These are phyloP conservation scores for Odocoileus hemionus DNA, from an alignment of 2,113 vertebrate species.

Conservation along the genomic window DNA sequence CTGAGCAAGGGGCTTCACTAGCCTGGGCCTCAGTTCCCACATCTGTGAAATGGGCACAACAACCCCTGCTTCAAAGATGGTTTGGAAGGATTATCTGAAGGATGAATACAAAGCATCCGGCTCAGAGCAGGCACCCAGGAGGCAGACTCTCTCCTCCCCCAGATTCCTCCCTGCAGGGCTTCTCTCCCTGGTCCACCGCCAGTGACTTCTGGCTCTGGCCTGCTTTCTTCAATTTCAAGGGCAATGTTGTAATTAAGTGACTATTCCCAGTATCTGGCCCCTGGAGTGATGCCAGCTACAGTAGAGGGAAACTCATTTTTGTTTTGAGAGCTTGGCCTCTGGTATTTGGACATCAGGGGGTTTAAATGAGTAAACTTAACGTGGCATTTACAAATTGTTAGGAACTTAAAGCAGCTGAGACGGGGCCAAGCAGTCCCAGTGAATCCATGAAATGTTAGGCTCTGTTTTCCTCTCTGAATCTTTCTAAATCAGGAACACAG, in stretches of 20 bases:
- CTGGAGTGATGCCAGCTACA: neutral
- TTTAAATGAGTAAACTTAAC: neutral
- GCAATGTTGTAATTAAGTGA: neutral
- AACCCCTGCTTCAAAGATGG: neutral
- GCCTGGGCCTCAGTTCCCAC: neutral
- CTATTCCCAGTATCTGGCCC: neutral
- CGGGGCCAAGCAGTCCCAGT: neutral
- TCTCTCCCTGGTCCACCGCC: neutral
- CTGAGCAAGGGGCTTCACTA: neutral
- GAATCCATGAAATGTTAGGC: neutral
- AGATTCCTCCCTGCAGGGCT: fast-evolving
- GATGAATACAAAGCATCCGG: neutral
- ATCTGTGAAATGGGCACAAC: neutral
- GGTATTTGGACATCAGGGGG: neutral
- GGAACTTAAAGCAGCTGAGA: neutral
- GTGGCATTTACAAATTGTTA: constrained; percentile 23
- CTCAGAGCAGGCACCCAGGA: neutral
- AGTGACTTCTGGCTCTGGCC: neutral
- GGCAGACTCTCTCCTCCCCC: neutral
- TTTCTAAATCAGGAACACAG: constrained; percentile 7
- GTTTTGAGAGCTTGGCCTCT: neutral
- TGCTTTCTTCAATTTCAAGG: neutral
- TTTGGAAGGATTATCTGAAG: neutral
- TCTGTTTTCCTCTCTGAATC: neutral
- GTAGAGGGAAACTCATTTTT: neutral